Base-by-base conservation (phyloP, 2,797 vertebrate species). In the Poeciliopsis infans region DNA sequence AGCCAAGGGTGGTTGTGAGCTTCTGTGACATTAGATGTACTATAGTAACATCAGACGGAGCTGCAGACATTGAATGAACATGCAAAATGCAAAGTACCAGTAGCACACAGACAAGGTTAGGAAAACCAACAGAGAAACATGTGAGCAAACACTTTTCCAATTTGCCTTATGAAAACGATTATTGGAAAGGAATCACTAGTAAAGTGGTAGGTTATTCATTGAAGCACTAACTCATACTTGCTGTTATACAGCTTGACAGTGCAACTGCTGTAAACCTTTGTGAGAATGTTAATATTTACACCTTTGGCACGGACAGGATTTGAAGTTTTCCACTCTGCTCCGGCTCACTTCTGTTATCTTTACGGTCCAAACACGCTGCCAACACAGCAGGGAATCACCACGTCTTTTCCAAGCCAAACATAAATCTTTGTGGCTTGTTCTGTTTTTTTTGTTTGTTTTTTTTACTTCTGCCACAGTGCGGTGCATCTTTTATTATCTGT, bases 201-300 rank as follows among this genome's bases (percentile, higher is more conserved):
- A 1, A 84, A 59, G 80, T 76, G 78, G 64, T 76, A 78, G 78
- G 72, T 57, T 68, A 39, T 68, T 87, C 28, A 10, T 75, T 70
- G 49, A 73, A 86, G 85, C 85, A 78, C 88, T 92, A 93, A 94
- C 93, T 53, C 88, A 92, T 80, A 78, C 81, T 81, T 77, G 80
- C 85, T 91, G 86, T 75, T 92, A 91, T 80, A 94, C 90, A 94
- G 80, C 73, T 4, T 84, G 92, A 83, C 93, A 91, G 80, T 23
- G 57, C 57, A 79, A 81, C 79, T 87, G 78, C 87, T 83, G 87
- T 83, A 86, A 90, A 89, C 87, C 80, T 83, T 78, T 73, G 78
- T 75, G 78, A 93, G 88, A 94, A 94, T 94, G 91, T 90, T 93
- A 93, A 94, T 94, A 94, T 94, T 94, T 94, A 94, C 85, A 76